Evolutionary conservation across 2,113 vertebrate genomes (phyloP), one percentile per base, ranked within the genome.

Genomic region (Piprites chloris): DNA sequence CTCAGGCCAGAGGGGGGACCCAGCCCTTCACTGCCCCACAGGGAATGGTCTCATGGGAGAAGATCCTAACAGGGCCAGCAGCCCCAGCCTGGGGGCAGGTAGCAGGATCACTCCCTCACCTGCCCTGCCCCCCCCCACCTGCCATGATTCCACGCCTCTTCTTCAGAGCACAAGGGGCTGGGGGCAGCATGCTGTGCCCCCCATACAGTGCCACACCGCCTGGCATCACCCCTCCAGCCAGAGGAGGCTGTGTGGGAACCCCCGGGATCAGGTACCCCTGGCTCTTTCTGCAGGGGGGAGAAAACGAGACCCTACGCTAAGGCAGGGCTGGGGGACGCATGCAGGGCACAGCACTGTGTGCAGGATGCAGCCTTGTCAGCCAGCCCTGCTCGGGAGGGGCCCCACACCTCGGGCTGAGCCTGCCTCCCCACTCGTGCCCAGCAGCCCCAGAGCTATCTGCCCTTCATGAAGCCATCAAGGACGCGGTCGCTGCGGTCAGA

Each of bases 391-490:
- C 8, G 14, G 52, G 49, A 39, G 32, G 46, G 30, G 50, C 66
- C 85, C 67, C 5, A 4, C 21, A 53, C 26, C 39, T 75, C 63
- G 55, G 74, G 79, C 71, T 21, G 41, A 76, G 49, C 27, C 72
- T 50, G 32, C 17, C 56, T 53, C 42, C 76, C 63, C 1, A 0
- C 55, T 50, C 9, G 1, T 2, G 1, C n/a, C 50, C 5, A 8
- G 73, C 79, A 56, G 42, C 68, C 87, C 94, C 67, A n/a, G 39
- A 85, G 81, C 97, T 98, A 98, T 98, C 98, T 98, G 88, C 99
- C 99, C 97, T 99, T 99, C 95, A 99, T 98, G 95, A 99, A 98
- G 68, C 99, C 99, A 5, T 99, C 99, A 9, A 99, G 98, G 97
- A 99, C 98, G 1, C 98, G 98, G 97, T 99, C 99, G 9, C 99